Evolutionary conservation across 2,113 vertebrate genomes (phyloP), one percentile per base, ranked within the genome.

Genomic region (Anolis sagrei): DNA sequence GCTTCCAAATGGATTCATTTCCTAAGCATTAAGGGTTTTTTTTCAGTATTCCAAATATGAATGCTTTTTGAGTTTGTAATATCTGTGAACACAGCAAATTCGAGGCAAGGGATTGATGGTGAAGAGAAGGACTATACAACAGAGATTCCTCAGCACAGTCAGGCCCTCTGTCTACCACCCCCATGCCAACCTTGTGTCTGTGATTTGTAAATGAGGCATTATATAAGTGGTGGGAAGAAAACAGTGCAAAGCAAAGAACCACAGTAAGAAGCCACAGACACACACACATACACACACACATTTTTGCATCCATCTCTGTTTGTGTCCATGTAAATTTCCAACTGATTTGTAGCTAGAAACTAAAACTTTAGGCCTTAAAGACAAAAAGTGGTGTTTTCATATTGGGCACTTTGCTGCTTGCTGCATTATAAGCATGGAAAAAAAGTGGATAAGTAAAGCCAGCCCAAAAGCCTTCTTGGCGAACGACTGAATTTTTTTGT

Each of bases 351-450:
- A 83, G 88, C 70, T 72, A 83, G 74, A 87, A 79, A 86, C 82
- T 74, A 58, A 44, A 58, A 58, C 54, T 58, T 58, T 58, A 58
- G 54, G 54, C 54, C 4, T 18, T 58, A 14, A 16, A 73, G 48
- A 73, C 86, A 83, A 87, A 76, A 21, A 83, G 81, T 89, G 61
- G 49, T 0, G 0, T 36, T 64, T 82, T 90, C 83, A 81, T 44
- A 0, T 13, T 84, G 81, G 76, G 68, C 85, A 83, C 91, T 93
- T 90, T 89, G 79, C 82, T 91, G 76, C 62, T 76, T 88, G 72
- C 79, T 89, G 2, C 29, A 87, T 90, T 91, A 54, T 87, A 85
- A 82, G 64, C 89, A 89, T 91, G 83, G 81, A 92, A 90, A 88
- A n/a, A 86, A 68, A 88, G 74, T 79, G 44, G 88, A 87, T 77